These are phyloP conservation scores for Hemicentrotus pulcherrimus DNA, from an alignment of 35 echinoderm and acorn worm genomes.

Conservation along the genomic window DNA sequence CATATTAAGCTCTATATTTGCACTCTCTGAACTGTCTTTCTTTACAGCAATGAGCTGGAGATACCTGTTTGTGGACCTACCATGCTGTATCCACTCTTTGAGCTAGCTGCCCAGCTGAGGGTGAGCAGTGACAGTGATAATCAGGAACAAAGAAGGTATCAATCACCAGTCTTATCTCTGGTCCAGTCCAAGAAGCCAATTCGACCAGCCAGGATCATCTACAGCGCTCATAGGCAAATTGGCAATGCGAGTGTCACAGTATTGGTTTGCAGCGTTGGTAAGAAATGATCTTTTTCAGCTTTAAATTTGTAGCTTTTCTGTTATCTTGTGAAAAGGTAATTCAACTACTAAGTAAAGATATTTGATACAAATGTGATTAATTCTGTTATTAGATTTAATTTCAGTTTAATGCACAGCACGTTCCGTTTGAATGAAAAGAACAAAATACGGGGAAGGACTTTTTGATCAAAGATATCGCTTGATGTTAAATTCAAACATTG, in stretches of 20 bases:
- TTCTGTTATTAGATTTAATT: too few relatives aligned
- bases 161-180: conserved; percentile 41
- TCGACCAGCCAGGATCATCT: background rate
- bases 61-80: background rate
- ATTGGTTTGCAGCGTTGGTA: conserved; percentile 62
- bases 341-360: too few relatives aligned
- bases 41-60: conserved; percentile 17
- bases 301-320: too few relatives aligned
- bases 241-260: conserved; percentile 48
- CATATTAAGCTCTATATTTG: background rate
- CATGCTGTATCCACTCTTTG: conserved; percentile 66
- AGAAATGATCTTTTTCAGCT: background rate
- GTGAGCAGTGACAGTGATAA: conserved; percentile 1
- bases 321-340: too few relatives aligned
- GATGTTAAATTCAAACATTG: background rate
- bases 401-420: background rate
- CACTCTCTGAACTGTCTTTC: background rate
- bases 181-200: conserved; percentile 51
- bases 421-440: too few relatives aligned
- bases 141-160: conserved; percentile 27
- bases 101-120: conserved; percentile 55
- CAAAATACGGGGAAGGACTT: background rate
- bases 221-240: conserved; percentile 49
- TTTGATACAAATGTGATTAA: too few relatives aligned
- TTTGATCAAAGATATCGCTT: background rate